A percentile compares a stretch with the other conserved stretches of the same genome.
Conservation (phyloP, 2,113 vertebrate species). For the Albula goreensis region DNA sequence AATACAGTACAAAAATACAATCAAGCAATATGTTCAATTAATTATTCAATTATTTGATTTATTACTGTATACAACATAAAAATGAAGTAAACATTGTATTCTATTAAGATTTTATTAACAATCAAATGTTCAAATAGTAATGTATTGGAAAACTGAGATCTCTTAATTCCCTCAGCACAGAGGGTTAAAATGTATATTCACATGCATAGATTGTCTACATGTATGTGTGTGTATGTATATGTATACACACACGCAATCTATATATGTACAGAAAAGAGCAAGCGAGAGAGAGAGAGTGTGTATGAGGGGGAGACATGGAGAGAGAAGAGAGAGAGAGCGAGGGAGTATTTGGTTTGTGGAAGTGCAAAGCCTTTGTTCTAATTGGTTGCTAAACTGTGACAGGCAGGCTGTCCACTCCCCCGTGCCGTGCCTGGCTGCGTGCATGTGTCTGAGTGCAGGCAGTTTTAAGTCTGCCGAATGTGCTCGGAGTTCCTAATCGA, state of each 20-base stretch:
- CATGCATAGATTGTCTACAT: too few species aligned
- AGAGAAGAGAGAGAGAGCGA: slow-evolving; percentile 5
- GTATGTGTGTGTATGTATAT: slow-evolving; percentile 15
- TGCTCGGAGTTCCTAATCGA: slow-evolving; percentile 23
- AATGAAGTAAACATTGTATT: not conserved
- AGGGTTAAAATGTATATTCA: slow-evolving; percentile 14
- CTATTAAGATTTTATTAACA: not conserved
- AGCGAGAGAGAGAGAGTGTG: slow-evolving; percentile 38
- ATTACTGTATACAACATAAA: not conserved
- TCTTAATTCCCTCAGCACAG: not conserved
- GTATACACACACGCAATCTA: slow-evolving; percentile 34
- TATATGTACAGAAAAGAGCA: not conserved
- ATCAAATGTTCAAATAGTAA: too few species aligned
- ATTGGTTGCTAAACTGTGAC: slow-evolving; percentile 27
- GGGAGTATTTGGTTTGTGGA: slow-evolving; percentile 27
- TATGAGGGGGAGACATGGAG: not conserved
- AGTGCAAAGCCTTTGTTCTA: slow-evolving; percentile 25
- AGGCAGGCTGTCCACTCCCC: slow-evolving; percentile 34
- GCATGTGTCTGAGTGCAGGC: slow-evolving; percentile 30
- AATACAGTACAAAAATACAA: too few species aligned
- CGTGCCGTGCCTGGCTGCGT: slow-evolving; percentile 18
- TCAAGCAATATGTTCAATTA: too few species aligned
- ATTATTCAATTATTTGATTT: too few species aligned
- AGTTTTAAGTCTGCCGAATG: slow-evolving; percentile 31
- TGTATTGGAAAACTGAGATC: not conserved